Evolutionary conservation across 2,113 vertebrate species (phyloP).

Genomic region (Pangasianodon hypophthalmus): DNA sequence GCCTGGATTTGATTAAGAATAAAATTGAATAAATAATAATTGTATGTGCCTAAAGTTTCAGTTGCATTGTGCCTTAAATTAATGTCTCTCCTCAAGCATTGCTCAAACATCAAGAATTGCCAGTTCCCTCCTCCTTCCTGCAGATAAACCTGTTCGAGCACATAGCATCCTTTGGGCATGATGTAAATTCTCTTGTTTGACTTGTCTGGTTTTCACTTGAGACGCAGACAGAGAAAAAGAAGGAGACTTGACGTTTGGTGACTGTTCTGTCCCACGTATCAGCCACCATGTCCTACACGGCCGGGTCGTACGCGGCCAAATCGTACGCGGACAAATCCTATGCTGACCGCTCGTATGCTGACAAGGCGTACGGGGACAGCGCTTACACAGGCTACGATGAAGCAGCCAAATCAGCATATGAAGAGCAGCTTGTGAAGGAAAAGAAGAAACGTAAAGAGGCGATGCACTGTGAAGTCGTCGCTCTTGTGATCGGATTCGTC

Average conservation of each 20-base stretch:
- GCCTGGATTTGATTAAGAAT: too few species aligned
- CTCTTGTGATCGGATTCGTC: conserved; percentile 79
- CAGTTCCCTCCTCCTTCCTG: conserved; percentile 54
- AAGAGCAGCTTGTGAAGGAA: conserved; percentile 68
- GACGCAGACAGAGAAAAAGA: conserved; percentile 23
- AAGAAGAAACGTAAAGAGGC: conserved; percentile 61
- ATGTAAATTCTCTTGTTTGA: conserved; percentile 61
- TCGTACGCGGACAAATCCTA: conserved; percentile 51
- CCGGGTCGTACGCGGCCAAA: conserved; percentile 41
- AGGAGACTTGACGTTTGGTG: not conserved
- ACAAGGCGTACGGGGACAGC: conserved; percentile 59
- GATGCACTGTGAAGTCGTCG: conserved; percentile 77
- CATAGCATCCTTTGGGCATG: conserved; percentile 66
- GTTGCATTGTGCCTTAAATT: not conserved
- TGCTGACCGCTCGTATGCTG: conserved; percentile 44
- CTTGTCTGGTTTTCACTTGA: conserved; percentile 52
- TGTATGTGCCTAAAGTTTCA: not conserved
- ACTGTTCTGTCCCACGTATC: not conserved
- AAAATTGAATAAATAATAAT: not conserved
- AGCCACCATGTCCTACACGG: conserved; percentile 50
- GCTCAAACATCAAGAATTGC: conserved; percentile 46
- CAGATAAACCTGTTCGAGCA: conserved; percentile 68
- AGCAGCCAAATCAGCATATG: conserved; percentile 45
- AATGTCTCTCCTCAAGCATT: not conserved
- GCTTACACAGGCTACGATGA: conserved; percentile 67